These are phyloP conservation scores for Sarotherodon lohbergeri DNA, from an alignment of 2,113 vertebrate species.

Conservation along the genomic window DNA sequence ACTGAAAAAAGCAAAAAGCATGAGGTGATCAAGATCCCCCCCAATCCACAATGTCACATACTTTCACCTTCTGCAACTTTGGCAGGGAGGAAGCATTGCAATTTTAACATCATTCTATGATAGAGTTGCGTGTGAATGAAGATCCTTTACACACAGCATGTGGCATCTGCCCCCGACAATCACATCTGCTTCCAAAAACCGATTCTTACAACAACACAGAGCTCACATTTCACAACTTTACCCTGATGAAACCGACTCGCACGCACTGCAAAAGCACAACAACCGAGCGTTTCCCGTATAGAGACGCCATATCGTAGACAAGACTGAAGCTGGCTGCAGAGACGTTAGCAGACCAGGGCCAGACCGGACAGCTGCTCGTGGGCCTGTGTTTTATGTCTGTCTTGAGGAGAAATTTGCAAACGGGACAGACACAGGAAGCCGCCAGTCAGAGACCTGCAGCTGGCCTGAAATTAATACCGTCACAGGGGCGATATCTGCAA, in stretches of 20 bases:
- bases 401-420: constrained; percentile 65
- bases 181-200: constrained; percentile 49
- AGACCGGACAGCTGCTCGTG: constrained; percentile 71
- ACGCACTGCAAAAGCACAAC: constrained; percentile 16
- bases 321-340: constrained; percentile 20
- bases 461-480: constrained; percentile 61
- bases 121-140: constrained; percentile 53
- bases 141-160: constrained; percentile 60
- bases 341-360: constrained; percentile 59
- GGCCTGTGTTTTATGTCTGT: constrained; percentile 52
- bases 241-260: constrained; percentile 23
- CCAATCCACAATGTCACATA: not conserved
- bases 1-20: not conserved
- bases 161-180: constrained; percentile 52
- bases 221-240: constrained; percentile 9
- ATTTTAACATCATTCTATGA: constrained; percentile 55
- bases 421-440: constrained; percentile 66
- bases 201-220: constrained; percentile 28
- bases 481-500: constrained; percentile 13
- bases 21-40: not conserved
- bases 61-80: constrained; percentile 32
- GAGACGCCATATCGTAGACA: constrained; percentile 30
- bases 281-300: constrained; percentile 28
- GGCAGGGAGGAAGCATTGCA: constrained; percentile 29
- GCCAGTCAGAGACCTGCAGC: constrained; percentile 54